Base-by-base conservation (phyloP, 2,113 vertebrate species). In the Atlantisia rogersi region DNA sequence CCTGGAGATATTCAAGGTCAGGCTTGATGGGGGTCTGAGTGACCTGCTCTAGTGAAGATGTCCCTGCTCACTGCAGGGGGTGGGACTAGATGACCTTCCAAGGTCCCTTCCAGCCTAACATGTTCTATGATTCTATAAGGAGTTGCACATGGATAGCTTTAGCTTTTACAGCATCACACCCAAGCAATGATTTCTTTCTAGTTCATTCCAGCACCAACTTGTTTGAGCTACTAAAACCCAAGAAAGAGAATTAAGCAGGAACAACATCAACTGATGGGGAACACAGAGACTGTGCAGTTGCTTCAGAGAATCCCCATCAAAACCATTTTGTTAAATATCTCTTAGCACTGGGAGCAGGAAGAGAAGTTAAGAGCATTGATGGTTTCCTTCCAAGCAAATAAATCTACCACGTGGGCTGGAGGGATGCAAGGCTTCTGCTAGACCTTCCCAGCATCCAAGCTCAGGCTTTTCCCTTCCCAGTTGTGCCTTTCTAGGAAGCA, bases 121-220 rank as follows among this genome's bases (percentile, higher is more conserved):
- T 18, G 44, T 46, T 46, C 44, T 46, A 19, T 46, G 44, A 46
- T 46, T 46, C 44, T 46, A 46, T 46, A 46, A 46, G 76, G 32
- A 9, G 29, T 87, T 1, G 0, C 35, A 50, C 0, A 0, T 17
- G 37, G 32, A 11, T 11, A 20, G 48, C 12, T 59, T 88, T 31
- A 59, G 25, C 44, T 71, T 90, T 87, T 70, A 24, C 39, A 74
- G 52, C 60, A 39, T 83, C 80, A 9, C 53, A 25, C 31, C 50
- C 73, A 75, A 77, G 17, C 59, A 31, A 2, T 14, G 55, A 42
- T 15, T 48, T 79, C 65, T 48, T 26, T 21, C 42, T 16, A 32
- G 25, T 28, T 85, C 48, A 1, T 13, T 11, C 32, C 69, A 80
- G 25, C n/a, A 1, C 80, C 48, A 37, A 26, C 59, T 55, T 1